Conservation (phyloP, 2,113 vertebrate species). For the Nesoenas mayeri region DNA sequence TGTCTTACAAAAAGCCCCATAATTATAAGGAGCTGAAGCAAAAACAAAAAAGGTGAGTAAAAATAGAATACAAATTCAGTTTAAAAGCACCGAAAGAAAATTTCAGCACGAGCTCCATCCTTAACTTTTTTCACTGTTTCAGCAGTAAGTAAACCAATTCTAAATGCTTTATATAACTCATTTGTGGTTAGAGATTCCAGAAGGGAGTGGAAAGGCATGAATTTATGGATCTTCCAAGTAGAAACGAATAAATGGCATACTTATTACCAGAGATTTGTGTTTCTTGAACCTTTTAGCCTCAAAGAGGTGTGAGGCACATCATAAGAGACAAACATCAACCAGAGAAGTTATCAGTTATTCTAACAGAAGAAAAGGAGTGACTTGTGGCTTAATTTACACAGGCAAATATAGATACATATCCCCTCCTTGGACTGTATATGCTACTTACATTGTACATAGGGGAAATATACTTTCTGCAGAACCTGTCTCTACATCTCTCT, state of each 20-base stretch:
- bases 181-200: neutral
- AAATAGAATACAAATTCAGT: conserved; percentile 32
- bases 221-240: neutral
- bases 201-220: neutral
- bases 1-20: conserved; percentile 15
- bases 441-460: accelerated
- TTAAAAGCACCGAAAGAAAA: conserved; percentile 30
- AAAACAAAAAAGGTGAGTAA: neutral
- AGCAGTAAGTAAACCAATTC: conserved; percentile 6
- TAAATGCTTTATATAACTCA: neutral
- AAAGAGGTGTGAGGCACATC: neutral
- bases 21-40: conserved; percentile 54
- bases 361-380: neutral
- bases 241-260: neutral
- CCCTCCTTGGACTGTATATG: neutral
- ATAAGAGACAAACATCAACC: neutral
- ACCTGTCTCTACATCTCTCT: neutral
- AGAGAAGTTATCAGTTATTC: neutral
- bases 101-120: neutral
- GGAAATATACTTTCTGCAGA: neutral
- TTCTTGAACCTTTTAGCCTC: neutral
- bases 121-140: neutral
- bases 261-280: neutral
- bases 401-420: neutral
- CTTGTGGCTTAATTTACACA: neutral